Percentiles rank a stretch among this genome's conserved stretches.
Evolutionary conservation across 2,888 invertebrate genomes (phyloP).

Genomic region (Pandemis cinnamomeana): DNA sequence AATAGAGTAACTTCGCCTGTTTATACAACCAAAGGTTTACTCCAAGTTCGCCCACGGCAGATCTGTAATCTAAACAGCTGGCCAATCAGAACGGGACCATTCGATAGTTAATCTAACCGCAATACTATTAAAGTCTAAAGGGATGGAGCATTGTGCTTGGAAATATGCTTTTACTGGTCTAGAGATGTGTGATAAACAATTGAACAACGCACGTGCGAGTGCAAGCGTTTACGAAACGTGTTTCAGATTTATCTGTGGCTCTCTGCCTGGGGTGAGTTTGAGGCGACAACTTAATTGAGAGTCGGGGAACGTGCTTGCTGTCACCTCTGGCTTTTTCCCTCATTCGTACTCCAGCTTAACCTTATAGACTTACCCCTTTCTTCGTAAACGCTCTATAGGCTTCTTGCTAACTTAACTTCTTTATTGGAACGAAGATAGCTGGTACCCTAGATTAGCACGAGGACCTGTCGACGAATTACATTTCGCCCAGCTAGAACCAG

Average conservation of each 20-base stretch:
- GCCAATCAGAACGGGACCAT: neutral
- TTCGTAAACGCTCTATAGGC: too few relatives aligned
- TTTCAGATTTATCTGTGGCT: constrained; percentile 29
- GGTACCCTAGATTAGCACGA: too few relatives aligned
- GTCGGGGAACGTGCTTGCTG: neutral
- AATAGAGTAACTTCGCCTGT: constrained; percentile 7
- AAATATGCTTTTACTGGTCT: neutral
- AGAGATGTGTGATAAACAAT: neutral
- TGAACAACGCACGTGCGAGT: constrained; percentile 24
- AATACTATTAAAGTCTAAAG: neutral
- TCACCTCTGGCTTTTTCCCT: too few relatives aligned
- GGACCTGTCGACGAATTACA: too few relatives aligned
- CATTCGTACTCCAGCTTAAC: too few relatives aligned
- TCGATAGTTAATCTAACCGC: neutral
- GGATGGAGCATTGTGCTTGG: neutral
- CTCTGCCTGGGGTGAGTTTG: neutral
- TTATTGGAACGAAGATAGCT: too few relatives aligned
- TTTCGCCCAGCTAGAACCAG: too few relatives aligned
- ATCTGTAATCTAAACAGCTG: constrained; percentile 16
- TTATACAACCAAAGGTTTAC: constrained; percentile 9
- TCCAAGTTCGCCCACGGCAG: constrained; percentile 13
- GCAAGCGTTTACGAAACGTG: constrained; percentile 28
- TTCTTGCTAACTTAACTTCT: too few relatives aligned
- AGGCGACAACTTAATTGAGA: neutral
- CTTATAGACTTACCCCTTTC: too few relatives aligned